Evolutionary conservation across 2,113 vertebrate species (phyloP).

Genomic region (Actinemys pallida): DNA sequence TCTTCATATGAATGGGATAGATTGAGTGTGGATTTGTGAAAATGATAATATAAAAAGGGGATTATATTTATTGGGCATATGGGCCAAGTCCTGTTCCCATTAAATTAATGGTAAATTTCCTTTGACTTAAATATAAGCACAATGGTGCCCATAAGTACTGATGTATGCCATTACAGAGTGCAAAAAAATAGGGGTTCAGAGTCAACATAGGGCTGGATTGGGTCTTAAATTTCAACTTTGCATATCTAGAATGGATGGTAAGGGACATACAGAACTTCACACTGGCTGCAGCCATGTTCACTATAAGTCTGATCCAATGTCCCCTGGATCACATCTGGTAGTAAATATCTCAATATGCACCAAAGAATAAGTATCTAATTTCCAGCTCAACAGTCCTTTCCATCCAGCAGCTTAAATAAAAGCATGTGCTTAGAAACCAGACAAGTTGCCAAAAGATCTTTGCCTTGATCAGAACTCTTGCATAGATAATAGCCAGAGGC

Average conservation of each 20-base stretch:
- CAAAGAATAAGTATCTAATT: background rate
- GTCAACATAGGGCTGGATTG: background rate
- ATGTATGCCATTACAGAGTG: background rate
- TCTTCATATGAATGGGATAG: too few relatives aligned
- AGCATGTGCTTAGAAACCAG: background rate
- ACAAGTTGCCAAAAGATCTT: background rate
- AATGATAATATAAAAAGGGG: background rate
- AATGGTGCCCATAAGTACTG: background rate
- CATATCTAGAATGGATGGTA: background rate
- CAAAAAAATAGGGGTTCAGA: background rate
- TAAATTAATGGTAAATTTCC: background rate
- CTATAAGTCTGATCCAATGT: background rate
- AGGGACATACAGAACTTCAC: background rate
- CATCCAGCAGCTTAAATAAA: background rate
- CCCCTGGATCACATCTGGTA: background rate
- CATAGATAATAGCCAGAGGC: background rate
- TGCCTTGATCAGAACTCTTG: background rate
- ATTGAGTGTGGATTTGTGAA: background rate
- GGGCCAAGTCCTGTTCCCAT: background rate
- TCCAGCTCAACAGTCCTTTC: background rate
- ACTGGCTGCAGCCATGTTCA: background rate
- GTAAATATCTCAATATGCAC: background rate
- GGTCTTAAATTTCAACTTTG: background rate
- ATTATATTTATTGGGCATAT: background rate
- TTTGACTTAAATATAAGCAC: background rate